Base-by-base conservation (phyloP, 2,888 invertebrate genomes). In the Bombylius major region DNA sequence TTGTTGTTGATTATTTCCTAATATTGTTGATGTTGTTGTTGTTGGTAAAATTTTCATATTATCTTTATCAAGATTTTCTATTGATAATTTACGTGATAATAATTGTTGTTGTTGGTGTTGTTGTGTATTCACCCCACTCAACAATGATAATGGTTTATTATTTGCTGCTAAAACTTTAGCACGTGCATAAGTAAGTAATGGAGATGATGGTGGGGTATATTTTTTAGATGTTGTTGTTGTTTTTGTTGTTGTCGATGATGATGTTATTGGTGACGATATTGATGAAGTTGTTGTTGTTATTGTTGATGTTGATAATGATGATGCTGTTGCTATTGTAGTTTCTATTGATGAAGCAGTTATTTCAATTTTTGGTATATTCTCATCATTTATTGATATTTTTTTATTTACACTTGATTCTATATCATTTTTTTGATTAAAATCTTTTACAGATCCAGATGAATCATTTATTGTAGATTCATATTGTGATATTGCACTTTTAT, bases 141-240 rank as follows among this genome's bases (percentile, higher is more conserved):
- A 47, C 8, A 46, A 42, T 4, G 45, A n/a, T 42, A 47, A 51
- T 7, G 51, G n/a, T 44, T 53, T 53, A n/a, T 47, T 42, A n/a
- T 33, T 13, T 9, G 42, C 63, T 11, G 65, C 66, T 55, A 69
- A 61, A 14, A 66, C 66, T 59, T 73, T 73, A 12, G 67, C 68
- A 5, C 72, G 67, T 7, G 72, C 70, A 60, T 73, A 72, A 0
- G 72, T 70, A n/a, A 68, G 64, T 48, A 69, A 59, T 1, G 70
- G 70, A 0, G 69, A 68, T 5, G 65, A 64, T 50, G 69, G 50
- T 6, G 51, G 51, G 9, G 50, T 51, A 9, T 42, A 34, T 13
- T 51, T 55, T 13, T 32, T 33, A 8, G 42, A n/a, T 33, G 31
- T 32, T 23, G 44, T 14, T 14, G 39, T 54, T 47, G 67, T 69